Base-by-base conservation (phyloP, 2,888 invertebrate genomes). In the Temnothorax rugatulus region DNA sequence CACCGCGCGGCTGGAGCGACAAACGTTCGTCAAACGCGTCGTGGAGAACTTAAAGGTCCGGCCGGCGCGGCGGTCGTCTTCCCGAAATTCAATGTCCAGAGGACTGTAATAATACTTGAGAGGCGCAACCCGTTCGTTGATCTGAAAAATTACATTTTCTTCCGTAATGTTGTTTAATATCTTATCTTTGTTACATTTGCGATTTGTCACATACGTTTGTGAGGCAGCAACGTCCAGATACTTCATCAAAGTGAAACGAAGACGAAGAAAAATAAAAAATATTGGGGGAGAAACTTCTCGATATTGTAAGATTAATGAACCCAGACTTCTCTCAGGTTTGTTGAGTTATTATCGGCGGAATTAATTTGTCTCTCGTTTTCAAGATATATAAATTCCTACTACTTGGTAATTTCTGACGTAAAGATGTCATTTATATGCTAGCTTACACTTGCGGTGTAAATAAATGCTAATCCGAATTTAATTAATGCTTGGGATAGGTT, bases 1-100 rank as follows among this genome's bases (percentile, higher is more conserved):
- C 44, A 71, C 73, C 73, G 77, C 68, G 71, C 68, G 57, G 44
- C 47, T 34, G 4, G 57, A 47, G 71, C 29, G 54, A 44, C 77
- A 44, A n/a, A 29, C 71, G 57, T 77, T 74, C 50, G 38, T 71
- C 77, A 68, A 52, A 71, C 29, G 34, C 38, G 7, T 13, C 71
- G 15, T 21, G 64, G 3, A 9, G 44, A 21, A 34, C 4, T n/a
- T 4, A 21, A 21, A 13, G 4, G 25, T n/a, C 44, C 29, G 4
- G 4, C 29, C 29, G 29, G 29, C 29, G 29, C 29, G 5, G 4
- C 13, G 15, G 15, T 59, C 21, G 38, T 59, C 7, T 13, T 74
- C 15, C 3, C 1, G 9, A 34, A 63, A 75, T 15, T 75, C 21
- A 1, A 9, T 11, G 34, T 21, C 47, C 0, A 8, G 25, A 75